Conservation (phyloP, 2,113 vertebrate species). For the Oophaga pumilio region DNA sequence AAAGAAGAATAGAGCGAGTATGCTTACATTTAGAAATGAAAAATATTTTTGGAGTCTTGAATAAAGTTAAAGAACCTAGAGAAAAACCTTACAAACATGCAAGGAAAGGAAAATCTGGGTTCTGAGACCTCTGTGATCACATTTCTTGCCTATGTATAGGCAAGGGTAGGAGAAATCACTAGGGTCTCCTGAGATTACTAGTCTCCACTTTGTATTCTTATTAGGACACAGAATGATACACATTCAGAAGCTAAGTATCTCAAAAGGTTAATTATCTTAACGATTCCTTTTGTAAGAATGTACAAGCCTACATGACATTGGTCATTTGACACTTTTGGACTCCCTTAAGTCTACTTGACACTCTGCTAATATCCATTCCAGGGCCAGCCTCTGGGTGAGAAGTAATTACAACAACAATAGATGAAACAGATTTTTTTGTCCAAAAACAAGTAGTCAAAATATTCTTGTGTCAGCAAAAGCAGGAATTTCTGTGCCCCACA, state of each 20-base stretch:
- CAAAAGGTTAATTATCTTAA: not conserved
- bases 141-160: too few species aligned
- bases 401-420: not conserved
- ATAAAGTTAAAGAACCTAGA: too few species aligned
- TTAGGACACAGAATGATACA: too few species aligned
- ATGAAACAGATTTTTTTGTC: conserved; percentile 1
- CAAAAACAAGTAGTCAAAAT: not conserved
- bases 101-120: too few species aligned
- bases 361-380: not conserved
- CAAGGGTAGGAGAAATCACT: too few species aligned
- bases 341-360: not conserved
- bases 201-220: too few species aligned
- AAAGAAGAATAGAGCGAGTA: too few species aligned
- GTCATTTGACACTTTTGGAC: not conserved
- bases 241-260: not conserved
- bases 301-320: not conserved
- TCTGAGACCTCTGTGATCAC: too few species aligned
- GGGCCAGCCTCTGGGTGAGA: not conserved
- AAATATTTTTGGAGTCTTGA: too few species aligned
- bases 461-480: not conserved
- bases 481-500: conserved; percentile 20
- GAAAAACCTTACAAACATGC: too few species aligned
- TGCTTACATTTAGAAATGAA: too few species aligned
- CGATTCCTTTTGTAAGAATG: not conserved
- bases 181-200: too few species aligned